phyloP scores from a whole-genome alignment of 2,113 vertebrate species.

The Spizaetus ornatus region DNA sequence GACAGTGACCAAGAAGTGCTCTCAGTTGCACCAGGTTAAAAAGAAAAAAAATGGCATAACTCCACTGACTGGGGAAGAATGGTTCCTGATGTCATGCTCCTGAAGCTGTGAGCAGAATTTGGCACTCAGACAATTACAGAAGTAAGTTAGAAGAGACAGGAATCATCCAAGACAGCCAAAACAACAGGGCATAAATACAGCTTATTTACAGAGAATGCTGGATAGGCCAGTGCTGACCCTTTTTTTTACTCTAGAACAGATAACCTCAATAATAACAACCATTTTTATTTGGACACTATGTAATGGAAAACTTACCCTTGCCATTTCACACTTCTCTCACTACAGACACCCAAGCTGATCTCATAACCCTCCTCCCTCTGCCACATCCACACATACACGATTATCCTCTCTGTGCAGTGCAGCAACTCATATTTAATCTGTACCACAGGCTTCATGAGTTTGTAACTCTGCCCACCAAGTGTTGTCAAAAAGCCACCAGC shows the following conservation, averaged over 20 bases:
- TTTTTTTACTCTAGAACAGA: background rate
- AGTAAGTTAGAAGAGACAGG: background rate
- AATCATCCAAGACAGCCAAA: background rate
- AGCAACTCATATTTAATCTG: slow-evolving; percentile 34
- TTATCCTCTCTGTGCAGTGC: background rate
- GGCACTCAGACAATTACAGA: background rate
- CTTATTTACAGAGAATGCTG: background rate
- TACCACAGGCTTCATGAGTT: background rate
- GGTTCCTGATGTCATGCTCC: background rate
- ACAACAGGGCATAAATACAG: background rate
- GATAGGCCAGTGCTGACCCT: background rate
- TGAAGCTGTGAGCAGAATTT: background rate
- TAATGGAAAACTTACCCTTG: slow-evolving; percentile 9
- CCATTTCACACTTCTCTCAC: slow-evolving; percentile 24
- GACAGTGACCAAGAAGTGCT: background rate
- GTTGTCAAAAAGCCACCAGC: slow-evolving; percentile 66
- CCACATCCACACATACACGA: background rate
- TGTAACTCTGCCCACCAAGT: slow-evolving; percentile 45
- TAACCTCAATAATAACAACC: background rate
- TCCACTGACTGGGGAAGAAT: background rate
- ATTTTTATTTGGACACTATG: background rate
- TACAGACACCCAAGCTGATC: slow-evolving; percentile 24
- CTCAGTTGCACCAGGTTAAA: background rate
- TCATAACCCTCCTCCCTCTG: background rate
- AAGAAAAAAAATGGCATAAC: background rate